Percentiles rank a stretch among this genome's conserved stretches.
Evolutionary conservation across 2,888 invertebrate genomes (phyloP).

Genomic region (Leptinotarsa rubiginosa): DNA sequence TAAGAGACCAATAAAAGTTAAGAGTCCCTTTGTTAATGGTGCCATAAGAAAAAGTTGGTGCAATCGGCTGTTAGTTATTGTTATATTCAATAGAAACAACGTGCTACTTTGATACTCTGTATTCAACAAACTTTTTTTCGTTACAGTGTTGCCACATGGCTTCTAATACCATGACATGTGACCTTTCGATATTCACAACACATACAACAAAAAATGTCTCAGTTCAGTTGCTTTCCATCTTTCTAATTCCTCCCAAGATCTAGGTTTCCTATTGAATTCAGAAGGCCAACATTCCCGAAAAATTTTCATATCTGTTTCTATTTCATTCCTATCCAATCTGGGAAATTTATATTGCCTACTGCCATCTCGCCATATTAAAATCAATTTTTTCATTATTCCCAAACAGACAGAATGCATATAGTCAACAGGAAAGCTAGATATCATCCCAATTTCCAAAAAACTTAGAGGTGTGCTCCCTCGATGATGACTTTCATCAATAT

Average conservation of each 20-base stretch:
- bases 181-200: no score
- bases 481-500: constrained; percentile 16
- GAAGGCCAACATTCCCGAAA: constrained; percentile 29
- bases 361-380: constrained; percentile 24
- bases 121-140: no score
- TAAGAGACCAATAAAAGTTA: no score
- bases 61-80: no score
- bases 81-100: no score
- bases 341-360: constrained; percentile 19
- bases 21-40: no score
- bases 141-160: no score
- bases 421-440: constrained; percentile 18
- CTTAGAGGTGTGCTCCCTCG: constrained; percentile 8
- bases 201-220: constrained; percentile 36
- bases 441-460: constrained; percentile 9
- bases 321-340: constrained; percentile 2
- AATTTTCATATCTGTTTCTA: constrained; percentile 4
- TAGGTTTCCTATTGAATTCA: constrained; percentile 36
- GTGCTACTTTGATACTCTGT: no score
- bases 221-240: constrained; percentile 39
- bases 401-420: constrained; percentile 26
- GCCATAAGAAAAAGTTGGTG: no score
- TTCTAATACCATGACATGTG: no score
- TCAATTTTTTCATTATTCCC: constrained; percentile 17
- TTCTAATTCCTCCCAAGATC: constrained; percentile 29